Conservation (phyloP, 1,140 invertebrate species). For the Neodiprion virginianus region DNA sequence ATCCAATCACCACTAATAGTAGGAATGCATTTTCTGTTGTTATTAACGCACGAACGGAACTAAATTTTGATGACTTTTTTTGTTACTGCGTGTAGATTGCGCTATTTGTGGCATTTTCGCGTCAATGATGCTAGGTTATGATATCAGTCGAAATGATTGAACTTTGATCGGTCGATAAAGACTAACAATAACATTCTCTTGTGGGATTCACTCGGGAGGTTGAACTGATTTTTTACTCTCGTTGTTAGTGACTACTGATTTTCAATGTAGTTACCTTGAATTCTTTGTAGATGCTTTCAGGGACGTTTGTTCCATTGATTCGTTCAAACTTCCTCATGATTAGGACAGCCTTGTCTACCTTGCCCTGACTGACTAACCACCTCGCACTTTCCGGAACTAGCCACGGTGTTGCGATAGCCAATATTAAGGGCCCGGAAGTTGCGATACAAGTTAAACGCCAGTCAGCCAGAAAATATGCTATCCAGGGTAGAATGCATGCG, state of each 20-base stretch:
- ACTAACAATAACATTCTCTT: no score
- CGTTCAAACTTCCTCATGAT: constrained; percentile 82
- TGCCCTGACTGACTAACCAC: constrained; percentile 85
- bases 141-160: no score
- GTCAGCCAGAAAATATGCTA: constrained; percentile 77
- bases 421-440: constrained; percentile 76
- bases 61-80: no score
- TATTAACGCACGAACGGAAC: no score
- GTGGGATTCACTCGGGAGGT: no score
- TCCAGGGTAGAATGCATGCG: constrained; percentile 80
- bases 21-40: no score
- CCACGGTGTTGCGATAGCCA: constrained; percentile 75
- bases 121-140: no score
- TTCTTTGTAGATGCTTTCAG: constrained; percentile 73
- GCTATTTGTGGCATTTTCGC: no score
- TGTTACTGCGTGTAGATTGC: no score
- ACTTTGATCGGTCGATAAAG: no score
- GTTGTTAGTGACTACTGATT: constrained; percentile 6
- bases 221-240: background rate
- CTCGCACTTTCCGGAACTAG: constrained; percentile 84
- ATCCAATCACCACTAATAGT: no score
- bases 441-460: constrained; percentile 77
- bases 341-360: constrained; percentile 76
- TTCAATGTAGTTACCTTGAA: constrained; percentile 67
- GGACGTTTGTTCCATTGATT: constrained; percentile 78